Percentiles rank a stretch among this genome's conserved stretches.
Conservation (phyloP, 2,888 invertebrate genomes). For the Cephus pygmeus region DNA sequence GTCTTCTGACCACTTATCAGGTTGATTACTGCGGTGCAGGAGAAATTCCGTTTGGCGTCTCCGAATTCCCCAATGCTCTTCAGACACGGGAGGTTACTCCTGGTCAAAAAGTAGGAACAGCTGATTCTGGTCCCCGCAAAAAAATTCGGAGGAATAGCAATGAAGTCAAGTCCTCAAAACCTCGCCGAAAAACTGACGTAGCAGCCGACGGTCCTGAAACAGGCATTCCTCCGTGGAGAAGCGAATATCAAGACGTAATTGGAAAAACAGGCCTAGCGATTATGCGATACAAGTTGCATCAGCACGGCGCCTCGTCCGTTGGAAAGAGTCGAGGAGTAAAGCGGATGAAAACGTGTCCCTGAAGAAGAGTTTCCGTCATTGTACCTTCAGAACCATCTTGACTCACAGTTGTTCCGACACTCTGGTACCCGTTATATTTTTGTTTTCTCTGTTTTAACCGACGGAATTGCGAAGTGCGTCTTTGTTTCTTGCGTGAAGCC, state of each 20-base stretch:
- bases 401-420: no score
- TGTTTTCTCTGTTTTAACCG: no score
- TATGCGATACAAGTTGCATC: constrained; percentile 71
- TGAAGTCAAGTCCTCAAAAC: not conserved
- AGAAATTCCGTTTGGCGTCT: not conserved
- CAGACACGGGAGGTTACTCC: not conserved
- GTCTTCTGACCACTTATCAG: constrained; percentile 71
- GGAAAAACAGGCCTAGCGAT: constrained; percentile 73
- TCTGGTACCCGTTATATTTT: no score
- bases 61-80: not conserved
- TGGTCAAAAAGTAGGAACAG: constrained; percentile 10
- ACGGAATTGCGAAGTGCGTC: no score
- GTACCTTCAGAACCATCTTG: no score
- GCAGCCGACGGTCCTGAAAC: not conserved
- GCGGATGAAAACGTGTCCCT: no score
- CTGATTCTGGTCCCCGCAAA: not conserved
- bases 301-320: constrained; percentile 14
- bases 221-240: constrained; percentile 63
- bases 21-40: constrained; percentile 68
- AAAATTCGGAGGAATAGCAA: not conserved
- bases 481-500: no score
- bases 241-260: constrained; percentile 75
- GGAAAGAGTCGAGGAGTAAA: no score
- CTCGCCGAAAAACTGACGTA: constrained; percentile 7
- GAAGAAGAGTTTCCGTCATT: no score